These are phyloP conservation scores for Calameuta pallipes DNA, from an alignment of 2,888 invertebrate genomes.

Conservation along the genomic window DNA sequence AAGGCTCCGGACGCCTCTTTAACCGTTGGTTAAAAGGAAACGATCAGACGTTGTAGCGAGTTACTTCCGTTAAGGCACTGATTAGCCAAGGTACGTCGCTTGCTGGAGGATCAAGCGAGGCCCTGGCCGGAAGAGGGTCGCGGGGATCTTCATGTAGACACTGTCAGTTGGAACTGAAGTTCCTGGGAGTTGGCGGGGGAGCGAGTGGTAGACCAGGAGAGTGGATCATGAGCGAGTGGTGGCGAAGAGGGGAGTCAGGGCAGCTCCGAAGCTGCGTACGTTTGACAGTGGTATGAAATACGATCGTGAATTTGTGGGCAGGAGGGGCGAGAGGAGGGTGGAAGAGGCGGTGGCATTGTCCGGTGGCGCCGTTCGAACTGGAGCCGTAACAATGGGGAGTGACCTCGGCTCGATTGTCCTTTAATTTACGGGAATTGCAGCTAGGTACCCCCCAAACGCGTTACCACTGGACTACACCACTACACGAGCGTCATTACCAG, in stretches of 20 bases:
- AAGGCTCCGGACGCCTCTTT: slow-evolving; percentile 24
- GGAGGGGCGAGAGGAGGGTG: too few species aligned
- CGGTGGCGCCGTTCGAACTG: slow-evolving; percentile 45
- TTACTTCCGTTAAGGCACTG: not conserved
- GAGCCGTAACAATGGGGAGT: slow-evolving; percentile 53
- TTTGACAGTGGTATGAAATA: slow-evolving; percentile 58
- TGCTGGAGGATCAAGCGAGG: not conserved
- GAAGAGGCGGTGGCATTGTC: slow-evolving; percentile 37
- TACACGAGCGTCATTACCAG: slow-evolving; percentile 19
- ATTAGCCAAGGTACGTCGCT: too few species aligned
- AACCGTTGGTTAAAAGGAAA: not conserved
- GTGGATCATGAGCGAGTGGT: not conserved
- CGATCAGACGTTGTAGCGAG: not conserved
- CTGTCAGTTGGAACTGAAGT: not conserved
- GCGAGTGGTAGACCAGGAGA: not conserved
- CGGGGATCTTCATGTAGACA: slow-evolving; percentile 4
- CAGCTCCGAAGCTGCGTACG: slow-evolving; percentile 19
- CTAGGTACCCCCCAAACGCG: slow-evolving; percentile 16
- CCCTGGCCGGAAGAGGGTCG: not conserved
- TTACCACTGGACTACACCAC: slow-evolving; percentile 24
- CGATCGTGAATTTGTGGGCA: slow-evolving; percentile 40
- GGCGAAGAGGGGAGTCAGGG: slow-evolving; percentile 10
- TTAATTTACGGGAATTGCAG: slow-evolving; percentile 60
- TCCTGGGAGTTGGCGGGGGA: not conserved
- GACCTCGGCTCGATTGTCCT: slow-evolving; percentile 60